Evolutionary conservation across 1,140 invertebrate species (phyloP).

Genomic region (Lysiphlebus fabarum): DNA sequence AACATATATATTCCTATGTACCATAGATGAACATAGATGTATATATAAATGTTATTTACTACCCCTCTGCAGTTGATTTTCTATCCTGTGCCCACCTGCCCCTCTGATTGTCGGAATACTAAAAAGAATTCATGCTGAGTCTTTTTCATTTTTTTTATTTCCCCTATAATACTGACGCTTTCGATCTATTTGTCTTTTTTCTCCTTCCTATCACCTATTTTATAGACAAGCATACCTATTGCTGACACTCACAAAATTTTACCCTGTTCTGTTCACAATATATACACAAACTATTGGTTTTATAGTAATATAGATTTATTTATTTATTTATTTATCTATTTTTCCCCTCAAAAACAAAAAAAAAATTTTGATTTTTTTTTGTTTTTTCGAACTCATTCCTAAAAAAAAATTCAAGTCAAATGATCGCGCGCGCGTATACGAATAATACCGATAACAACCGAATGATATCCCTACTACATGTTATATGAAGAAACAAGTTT

Average conservation of each 20-base stretch:
- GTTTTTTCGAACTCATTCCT: too few relatives aligned
- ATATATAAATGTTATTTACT: too few relatives aligned
- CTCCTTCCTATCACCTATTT: slow-evolving; percentile 22
- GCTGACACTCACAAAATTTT: slow-evolving; percentile 16
- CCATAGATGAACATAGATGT: too few relatives aligned
- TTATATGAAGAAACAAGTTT: too few relatives aligned
- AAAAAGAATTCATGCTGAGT: neutral
- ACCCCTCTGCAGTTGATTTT: neutral
- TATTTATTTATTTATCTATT: too few relatives aligned
- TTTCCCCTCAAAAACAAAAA: too few relatives aligned
- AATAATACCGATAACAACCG: too few relatives aligned
- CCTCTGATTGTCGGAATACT: slow-evolving; percentile 6
- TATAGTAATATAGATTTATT: neutral
- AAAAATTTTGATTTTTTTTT: too few relatives aligned
- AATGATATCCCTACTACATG: too few relatives aligned
- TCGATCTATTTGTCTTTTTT: slow-evolving; percentile 3
- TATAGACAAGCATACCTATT: slow-evolving; percentile 26
- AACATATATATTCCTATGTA: too few relatives aligned
- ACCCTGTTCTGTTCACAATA: slow-evolving; percentile 21
- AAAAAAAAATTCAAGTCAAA: too few relatives aligned
- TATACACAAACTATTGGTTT: slow-evolving; percentile 8
- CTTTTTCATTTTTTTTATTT: neutral
- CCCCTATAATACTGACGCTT: neutral
- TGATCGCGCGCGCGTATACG: too few relatives aligned
- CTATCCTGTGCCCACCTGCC: slow-evolving; percentile 2